Percentiles rank a stretch among this genome's conserved stretches.
Conservation (phyloP, 2,888 invertebrate genomes). For the Cerceris rybyensis region DNA sequence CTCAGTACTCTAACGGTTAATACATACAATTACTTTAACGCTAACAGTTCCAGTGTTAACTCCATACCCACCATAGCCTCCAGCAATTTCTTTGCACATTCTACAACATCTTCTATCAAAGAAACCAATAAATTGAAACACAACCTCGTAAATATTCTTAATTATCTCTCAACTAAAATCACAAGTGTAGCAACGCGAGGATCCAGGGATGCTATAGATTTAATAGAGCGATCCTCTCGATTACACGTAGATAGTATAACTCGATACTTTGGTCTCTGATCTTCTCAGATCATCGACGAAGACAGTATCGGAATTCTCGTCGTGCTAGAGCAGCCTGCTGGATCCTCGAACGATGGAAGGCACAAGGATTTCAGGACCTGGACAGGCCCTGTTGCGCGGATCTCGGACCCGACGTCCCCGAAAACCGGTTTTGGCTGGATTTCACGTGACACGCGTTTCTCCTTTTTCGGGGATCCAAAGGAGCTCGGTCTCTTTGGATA, state of each 20-base stretch:
- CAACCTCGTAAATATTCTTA: too few species aligned
- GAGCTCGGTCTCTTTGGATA: constrained; percentile 36
- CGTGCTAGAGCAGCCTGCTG: constrained; percentile 28
- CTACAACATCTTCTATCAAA: too few species aligned
- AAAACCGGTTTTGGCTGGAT: constrained; percentile 61
- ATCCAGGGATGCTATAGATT: neutral
- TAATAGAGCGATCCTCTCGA: constrained; percentile 30
- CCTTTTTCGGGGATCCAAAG: constrained; percentile 61
- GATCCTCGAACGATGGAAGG: constrained; percentile 35
- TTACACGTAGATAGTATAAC: constrained; percentile 35
- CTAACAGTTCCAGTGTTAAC: too few species aligned
- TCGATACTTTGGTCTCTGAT: constrained; percentile 37
- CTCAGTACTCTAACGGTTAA: too few species aligned
- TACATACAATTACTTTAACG: too few species aligned
- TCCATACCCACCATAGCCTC: too few species aligned
- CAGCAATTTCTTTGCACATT: too few species aligned
- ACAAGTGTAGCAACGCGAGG: neutral
- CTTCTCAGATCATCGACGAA: constrained; percentile 13
- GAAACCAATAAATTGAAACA: too few species aligned
- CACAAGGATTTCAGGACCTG: constrained; percentile 64
- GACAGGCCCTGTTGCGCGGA: constrained; percentile 54
- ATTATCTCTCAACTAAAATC: neutral
- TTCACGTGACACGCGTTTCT: constrained; percentile 62
- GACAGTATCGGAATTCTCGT: constrained; percentile 46
- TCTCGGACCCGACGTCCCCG: constrained; percentile 59